Conservation (phyloP, 2,797 vertebrate genomes). For the Labeo calbasu region DNA sequence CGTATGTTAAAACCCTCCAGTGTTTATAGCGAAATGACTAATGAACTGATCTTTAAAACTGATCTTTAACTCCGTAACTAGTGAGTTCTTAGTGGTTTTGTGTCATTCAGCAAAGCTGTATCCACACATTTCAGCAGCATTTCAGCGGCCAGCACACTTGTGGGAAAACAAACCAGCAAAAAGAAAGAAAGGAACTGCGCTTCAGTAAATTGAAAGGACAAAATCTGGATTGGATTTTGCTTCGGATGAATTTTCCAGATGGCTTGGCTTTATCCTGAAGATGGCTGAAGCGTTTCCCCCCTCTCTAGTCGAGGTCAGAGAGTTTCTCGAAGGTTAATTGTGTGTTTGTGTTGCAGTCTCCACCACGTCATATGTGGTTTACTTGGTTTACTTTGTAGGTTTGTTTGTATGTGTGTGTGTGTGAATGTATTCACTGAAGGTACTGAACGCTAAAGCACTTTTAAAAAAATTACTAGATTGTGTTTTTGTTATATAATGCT, state of each 20-base stretch:
- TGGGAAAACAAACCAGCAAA: slow-evolving; percentile 32
- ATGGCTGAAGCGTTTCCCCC: not conserved
- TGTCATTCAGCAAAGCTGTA: slow-evolving; percentile 19
- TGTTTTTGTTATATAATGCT: slow-evolving; percentile 28
- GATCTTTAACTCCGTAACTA: slow-evolving; percentile 64
- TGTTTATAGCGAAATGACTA: slow-evolving; percentile 62
- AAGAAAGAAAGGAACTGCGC: not conserved
- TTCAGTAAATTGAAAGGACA: not conserved
- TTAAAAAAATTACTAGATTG: slow-evolving; percentile 60
- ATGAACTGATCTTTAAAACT: slow-evolving; percentile 64
- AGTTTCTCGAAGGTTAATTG: not conserved
- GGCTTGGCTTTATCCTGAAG: slow-evolving; percentile 4
- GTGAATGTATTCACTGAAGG: slow-evolving; percentile 73
- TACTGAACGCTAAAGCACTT: slow-evolving; percentile 81
- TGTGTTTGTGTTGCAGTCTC: slow-evolving; percentile 4
- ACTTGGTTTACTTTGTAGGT: slow-evolving; percentile 10
- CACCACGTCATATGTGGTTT: not conserved
- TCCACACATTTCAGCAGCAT: slow-evolving; percentile 31
- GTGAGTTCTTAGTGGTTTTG: slow-evolving; percentile 35
- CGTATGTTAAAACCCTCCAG: slow-evolving; percentile 65
- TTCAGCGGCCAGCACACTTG: not conserved
- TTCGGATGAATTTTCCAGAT: not conserved
- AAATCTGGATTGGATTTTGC: not conserved
- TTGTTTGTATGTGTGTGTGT: slow-evolving; percentile 31
- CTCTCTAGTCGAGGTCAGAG: slow-evolving; percentile 15